Conservation (phyloP, 2,113 vertebrate genomes). For the Hippocampus barbouri region DNA sequence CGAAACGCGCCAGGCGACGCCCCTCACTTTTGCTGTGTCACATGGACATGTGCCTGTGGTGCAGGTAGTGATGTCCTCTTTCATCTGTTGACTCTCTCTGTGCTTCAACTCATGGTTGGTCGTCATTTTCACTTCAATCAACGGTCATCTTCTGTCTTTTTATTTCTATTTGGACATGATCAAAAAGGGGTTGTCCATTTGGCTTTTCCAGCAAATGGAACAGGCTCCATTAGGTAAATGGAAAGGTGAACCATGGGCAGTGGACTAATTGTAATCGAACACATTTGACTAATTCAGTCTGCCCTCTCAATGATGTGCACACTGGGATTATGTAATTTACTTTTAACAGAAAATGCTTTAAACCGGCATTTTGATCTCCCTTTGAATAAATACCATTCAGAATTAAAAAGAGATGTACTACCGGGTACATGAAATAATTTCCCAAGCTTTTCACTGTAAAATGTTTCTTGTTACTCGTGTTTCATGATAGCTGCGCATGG, state of each 20-base stretch:
- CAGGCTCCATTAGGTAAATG: slow-evolving; percentile 35
- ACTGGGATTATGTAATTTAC: slow-evolving; percentile 40
- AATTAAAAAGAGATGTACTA: background rate
- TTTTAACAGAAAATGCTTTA: slow-evolving; percentile 33
- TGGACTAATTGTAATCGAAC: slow-evolving; percentile 51
- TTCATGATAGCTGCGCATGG: background rate
- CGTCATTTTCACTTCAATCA: slow-evolving; percentile 44
- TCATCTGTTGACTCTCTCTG: slow-evolving; percentile 56
- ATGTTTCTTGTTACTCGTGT: background rate
- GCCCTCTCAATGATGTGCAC: slow-evolving; percentile 35
- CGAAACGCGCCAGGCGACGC: slow-evolving; percentile 97
- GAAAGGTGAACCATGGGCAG: slow-evolving; percentile 31
- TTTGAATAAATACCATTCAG: slow-evolving; percentile 1
- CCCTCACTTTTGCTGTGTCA: slow-evolving; percentile 98
- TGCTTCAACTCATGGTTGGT: slow-evolving; percentile 56
- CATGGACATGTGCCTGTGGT: slow-evolving; percentile 99
- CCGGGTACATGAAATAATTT: background rate
- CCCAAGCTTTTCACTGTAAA: background rate
- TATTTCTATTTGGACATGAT: background rate
- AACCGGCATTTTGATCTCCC: background rate
- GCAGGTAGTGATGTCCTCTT: slow-evolving; percentile 81
- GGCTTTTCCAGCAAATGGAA: slow-evolving; percentile 27
- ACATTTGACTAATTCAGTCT: slow-evolving; percentile 43
- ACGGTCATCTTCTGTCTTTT: slow-evolving; percentile 28
- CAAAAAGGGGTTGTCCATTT: slow-evolving; percentile 5